Percentiles rank a stretch among this genome's conserved stretches.
phyloP scores from a whole-genome alignment of 2,113 vertebrate species.

The Shinisaurus crocodilurus region DNA sequence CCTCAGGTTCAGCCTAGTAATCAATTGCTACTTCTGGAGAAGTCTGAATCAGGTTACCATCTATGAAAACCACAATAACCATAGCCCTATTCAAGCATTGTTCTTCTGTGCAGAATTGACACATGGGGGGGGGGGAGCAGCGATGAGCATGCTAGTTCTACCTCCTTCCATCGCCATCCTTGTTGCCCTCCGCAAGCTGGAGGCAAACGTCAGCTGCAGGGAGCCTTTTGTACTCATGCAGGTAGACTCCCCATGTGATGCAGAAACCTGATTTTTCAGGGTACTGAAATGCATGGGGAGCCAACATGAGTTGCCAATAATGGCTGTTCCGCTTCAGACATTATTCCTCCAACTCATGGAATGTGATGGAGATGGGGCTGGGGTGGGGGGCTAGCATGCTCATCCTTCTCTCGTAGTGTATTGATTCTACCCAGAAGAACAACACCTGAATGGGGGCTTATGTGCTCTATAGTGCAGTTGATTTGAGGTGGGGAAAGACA shows the following conservation, averaged over 20 bases:
- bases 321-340: background rate
- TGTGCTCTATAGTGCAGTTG: background rate
- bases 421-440: background rate
- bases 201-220: background rate
- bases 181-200: background rate
- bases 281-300: background rate
- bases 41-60: background rate
- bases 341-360: background rate
- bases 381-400: background rate
- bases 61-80: background rate
- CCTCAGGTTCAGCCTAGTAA: background rate
- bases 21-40: background rate
- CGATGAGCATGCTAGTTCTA: no score
- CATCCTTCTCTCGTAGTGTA: background rate
- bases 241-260: no score
- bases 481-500: background rate
- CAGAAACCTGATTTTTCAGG: background rate
- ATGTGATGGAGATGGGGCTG: background rate
- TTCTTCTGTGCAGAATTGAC: background rate
- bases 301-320: background rate
- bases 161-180: background rate
- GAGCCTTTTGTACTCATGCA: background rate
- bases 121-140: background rate
- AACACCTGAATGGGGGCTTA: background rate
- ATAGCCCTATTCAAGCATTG: background rate